Evolutionary conservation across 2,113 vertebrate genomes (phyloP).

Genomic region (Microtus richardsoni): DNA sequence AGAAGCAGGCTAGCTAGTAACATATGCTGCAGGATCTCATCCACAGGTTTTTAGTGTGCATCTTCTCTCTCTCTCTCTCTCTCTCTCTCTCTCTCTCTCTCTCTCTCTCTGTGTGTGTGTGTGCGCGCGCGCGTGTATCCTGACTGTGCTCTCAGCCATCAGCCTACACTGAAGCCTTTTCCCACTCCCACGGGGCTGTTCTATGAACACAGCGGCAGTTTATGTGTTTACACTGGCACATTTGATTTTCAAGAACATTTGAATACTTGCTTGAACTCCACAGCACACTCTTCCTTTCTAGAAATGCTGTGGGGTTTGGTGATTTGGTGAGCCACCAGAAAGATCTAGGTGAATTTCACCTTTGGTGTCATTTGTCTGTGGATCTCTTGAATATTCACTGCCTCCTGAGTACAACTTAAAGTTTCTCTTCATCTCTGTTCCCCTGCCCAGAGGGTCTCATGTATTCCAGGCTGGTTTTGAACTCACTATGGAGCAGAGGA

Average conservation of each 20-base stretch:
- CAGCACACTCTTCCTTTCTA: not conserved
- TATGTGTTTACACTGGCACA: conserved; percentile 16
- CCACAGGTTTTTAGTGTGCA: conserved; percentile 1
- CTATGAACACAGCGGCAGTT: not conserved
- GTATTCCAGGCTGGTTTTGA: not conserved
- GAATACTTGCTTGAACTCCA: not conserved
- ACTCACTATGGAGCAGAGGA: not conserved
- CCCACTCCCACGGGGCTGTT: not conserved
- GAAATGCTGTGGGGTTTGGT: not conserved
- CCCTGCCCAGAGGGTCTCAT: not conserved
- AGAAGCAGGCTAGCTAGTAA: conserved; percentile 24
- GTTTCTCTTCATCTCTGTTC: not conserved
- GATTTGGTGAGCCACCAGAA: conserved; percentile 13
- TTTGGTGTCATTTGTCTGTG: not conserved
- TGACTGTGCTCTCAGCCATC: not conserved
- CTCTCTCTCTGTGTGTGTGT: not conserved
- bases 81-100: too few species aligned
- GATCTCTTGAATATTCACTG: not conserved
- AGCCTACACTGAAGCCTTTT: not conserved
- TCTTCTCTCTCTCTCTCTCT: too few species aligned
- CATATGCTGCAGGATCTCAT: conserved; percentile 59
- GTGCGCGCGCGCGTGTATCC: rapidly evolving
- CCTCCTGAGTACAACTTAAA: not conserved
- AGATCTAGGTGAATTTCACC: not conserved
- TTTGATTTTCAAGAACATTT: conserved; percentile 5